Evolutionary conservation across 30 jellyfish, hydroid and myxozoan species (phyloP).

Genomic region (Turritopsis dohrnii): DNA sequence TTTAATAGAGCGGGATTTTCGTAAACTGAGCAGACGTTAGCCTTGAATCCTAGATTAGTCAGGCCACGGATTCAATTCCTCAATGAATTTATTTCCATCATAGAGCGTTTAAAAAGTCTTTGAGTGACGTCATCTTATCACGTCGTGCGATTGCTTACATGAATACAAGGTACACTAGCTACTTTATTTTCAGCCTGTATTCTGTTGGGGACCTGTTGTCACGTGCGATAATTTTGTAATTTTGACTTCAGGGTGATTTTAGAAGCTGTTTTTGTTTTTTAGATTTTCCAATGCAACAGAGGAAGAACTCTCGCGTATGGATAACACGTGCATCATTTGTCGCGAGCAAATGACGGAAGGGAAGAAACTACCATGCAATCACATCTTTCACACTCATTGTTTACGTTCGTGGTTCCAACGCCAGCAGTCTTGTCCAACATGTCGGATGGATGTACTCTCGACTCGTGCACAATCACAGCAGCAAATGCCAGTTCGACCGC

Average conservation of each 20-base stretch:
- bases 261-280: neutral
- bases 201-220: no score
- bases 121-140: slow-evolving; percentile 90
- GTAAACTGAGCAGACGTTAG: no score
- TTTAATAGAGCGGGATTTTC: no score
- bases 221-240: neutral
- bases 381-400: slow-evolving; percentile 92
- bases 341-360: slow-evolving; percentile 98
- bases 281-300: slow-evolving; percentile 97
- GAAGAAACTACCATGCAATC: slow-evolving; percentile 94
- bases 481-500: slow-evolving; percentile 46
- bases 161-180: slow-evolving; percentile 70
- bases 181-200: neutral
- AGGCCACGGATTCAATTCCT: no score
- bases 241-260: slow-evolving; percentile 5
- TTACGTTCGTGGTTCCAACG: slow-evolving; percentile 99
- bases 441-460: slow-evolving; percentile 93
- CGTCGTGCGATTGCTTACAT: slow-evolving; percentile 96
- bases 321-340: slow-evolving; percentile 93
- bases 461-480: slow-evolving; percentile 1
- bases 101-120: slow-evolving; percentile 91
- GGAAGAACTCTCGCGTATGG: slow-evolving; percentile 67
- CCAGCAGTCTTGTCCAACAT: slow-evolving; percentile 99
- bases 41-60: no score
- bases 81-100: no score